phyloP scores from a whole-genome alignment of 2,113 vertebrate genomes.

The Notiomystis cincta region DNA sequence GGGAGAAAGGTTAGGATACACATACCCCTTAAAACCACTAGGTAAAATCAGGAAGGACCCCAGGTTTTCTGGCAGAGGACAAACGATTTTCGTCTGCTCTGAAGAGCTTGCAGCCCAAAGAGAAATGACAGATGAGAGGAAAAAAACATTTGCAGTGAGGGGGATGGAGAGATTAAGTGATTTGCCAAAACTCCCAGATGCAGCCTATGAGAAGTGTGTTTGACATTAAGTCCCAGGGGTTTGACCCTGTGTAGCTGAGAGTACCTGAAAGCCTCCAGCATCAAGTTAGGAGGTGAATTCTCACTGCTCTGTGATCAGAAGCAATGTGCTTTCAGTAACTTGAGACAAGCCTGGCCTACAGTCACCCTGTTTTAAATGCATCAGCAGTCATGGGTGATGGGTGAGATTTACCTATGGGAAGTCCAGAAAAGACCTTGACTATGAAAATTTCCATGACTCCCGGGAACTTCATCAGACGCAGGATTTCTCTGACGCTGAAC shows the following conservation, averaged over 20 bases:
- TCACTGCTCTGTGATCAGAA: neutral
- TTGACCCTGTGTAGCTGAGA: neutral
- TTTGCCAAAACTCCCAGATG: neutral
- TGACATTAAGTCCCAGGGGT: neutral
- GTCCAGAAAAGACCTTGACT: constrained; percentile 82
- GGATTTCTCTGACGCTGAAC: constrained; percentile 84
- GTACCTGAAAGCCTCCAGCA: neutral
- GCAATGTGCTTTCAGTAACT: neutral
- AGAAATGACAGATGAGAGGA: neutral
- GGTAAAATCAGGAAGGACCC: neutral
- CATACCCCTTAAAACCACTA: neutral
- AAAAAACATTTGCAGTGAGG: neutral
- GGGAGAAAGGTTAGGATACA: neutral
- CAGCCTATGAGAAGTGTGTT: neutral
- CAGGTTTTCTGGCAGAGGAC: neutral
- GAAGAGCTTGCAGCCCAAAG: neutral
- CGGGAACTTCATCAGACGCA: constrained; percentile 81
- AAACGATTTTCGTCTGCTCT: neutral
- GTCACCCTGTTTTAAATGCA: neutral
- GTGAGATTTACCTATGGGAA: constrained; percentile 83
- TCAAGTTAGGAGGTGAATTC: neutral
- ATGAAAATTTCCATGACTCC: constrained; percentile 80
- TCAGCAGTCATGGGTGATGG: neutral
- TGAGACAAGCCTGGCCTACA: neutral
- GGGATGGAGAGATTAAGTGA: neutral